These are phyloP conservation scores for Carcinoscorpius rotundicauda DNA, from an alignment of 1,140 invertebrate species.

Conservation along the genomic window DNA sequence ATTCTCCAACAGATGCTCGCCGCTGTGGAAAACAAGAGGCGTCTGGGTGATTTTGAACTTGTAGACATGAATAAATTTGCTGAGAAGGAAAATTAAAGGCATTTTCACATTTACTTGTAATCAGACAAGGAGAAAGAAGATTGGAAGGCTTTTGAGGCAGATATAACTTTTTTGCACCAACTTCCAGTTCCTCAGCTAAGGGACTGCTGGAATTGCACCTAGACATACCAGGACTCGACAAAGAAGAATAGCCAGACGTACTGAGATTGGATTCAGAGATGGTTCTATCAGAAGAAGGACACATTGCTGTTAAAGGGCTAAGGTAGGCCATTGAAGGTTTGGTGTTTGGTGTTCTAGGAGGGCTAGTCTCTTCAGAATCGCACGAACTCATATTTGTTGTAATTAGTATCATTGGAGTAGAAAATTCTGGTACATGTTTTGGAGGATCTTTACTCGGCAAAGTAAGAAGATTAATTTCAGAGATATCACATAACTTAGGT, in stretches of 20 bases:
- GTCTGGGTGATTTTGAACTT: not conserved
- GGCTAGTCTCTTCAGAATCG: slow-evolving; percentile 52
- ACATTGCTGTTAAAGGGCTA: slow-evolving; percentile 57
- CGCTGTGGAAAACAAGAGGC: not conserved
- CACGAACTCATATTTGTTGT: slow-evolving; percentile 56
- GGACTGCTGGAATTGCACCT: slow-evolving; percentile 62
- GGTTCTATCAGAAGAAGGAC: slow-evolving; percentile 47
- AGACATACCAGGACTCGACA: slow-evolving; percentile 61
- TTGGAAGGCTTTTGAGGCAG: slow-evolving; percentile 14
- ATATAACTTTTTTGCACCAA: slow-evolving; percentile 4
- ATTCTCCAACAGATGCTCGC: not conserved
- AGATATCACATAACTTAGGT: too few relatives aligned
- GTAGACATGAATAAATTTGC: not conserved
- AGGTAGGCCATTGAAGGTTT: slow-evolving; percentile 38
- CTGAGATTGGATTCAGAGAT: slow-evolving; percentile 65
- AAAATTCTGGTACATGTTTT: slow-evolving; percentile 44
- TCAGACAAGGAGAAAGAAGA: slow-evolving; percentile 11
- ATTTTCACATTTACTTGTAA: slow-evolving; percentile 6
- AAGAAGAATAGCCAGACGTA: slow-evolving; percentile 67
- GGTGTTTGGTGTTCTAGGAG: slow-evolving; percentile 21
- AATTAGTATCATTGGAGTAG: slow-evolving; percentile 56
- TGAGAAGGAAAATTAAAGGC: slow-evolving; percentile 13
- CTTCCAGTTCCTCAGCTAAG: slow-evolving; percentile 29
- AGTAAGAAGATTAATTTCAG: too few relatives aligned
- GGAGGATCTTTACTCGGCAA: not conserved